These are phyloP conservation scores for Umimayanthus chanpuru DNA, from an alignment of 92 coral and sea anemone genomes.

Conservation along the genomic window DNA sequence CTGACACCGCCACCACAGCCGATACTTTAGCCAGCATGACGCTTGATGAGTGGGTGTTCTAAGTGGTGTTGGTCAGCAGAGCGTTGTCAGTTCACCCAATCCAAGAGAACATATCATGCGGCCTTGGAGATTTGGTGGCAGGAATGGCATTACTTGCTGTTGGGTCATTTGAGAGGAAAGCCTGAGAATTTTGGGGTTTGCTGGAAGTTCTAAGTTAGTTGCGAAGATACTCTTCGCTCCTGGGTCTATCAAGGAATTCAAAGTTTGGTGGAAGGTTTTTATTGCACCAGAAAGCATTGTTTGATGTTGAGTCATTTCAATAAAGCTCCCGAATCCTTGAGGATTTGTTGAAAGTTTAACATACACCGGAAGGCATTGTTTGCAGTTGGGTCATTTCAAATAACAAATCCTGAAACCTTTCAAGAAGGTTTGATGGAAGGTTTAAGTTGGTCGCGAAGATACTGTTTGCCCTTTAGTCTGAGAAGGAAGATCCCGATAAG, in stretches of 20 bases:
- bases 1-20: constrained; percentile 58
- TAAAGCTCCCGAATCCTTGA: background rate
- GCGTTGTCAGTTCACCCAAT: background rate
- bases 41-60: constrained; percentile 84
- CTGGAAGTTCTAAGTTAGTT: background rate
- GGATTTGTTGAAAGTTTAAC: background rate
- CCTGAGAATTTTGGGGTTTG: background rate
- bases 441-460: background rate
- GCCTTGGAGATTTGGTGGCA: background rate
- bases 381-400: background rate
- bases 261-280: background rate
- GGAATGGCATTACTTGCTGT: background rate
- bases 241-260: background rate
- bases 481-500: no score
- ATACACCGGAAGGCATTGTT: background rate
- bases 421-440: background rate
- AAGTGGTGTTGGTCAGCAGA: background rate
- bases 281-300: background rate
- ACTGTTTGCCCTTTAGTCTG: no score
- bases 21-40: constrained; percentile 70
- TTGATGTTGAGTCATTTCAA: background rate
- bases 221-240: background rate
- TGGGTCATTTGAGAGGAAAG: background rate
- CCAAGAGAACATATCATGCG: background rate
- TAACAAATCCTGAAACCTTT: background rate